These are phyloP conservation scores for Axinella damicornis DNA, from an alignment of 37 sponge, comb jelly and placozoan genomes.

Conservation along the genomic window DNA sequence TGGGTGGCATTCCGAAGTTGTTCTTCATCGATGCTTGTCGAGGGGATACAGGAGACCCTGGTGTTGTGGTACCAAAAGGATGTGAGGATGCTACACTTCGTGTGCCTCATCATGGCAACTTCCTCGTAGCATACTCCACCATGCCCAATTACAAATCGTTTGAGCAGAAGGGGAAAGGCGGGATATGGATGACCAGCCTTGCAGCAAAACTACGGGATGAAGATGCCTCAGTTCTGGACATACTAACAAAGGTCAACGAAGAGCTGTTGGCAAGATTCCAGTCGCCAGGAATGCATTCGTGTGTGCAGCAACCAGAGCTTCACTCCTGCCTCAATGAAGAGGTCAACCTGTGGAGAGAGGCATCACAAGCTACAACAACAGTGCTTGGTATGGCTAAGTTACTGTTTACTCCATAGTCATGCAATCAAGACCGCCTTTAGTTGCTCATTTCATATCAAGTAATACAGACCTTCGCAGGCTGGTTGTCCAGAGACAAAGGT, in stretches of 20 bases:
- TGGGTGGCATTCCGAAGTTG: slow-evolving; percentile 25
- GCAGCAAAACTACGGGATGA: background rate
- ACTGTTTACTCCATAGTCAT: too few relatives aligned
- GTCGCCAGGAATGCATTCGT: too few relatives aligned
- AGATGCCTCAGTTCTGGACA: slow-evolving; percentile 23
- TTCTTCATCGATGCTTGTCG: slow-evolving; percentile 66
- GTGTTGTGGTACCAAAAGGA: background rate
- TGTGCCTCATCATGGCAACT: slow-evolving; percentile 35
- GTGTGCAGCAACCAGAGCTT: slow-evolving; percentile 28
- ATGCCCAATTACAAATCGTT: slow-evolving; percentile 27
- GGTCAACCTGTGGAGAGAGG: slow-evolving; percentile 14
- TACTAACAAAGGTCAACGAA: slow-evolving; percentile 20
- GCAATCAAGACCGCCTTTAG: too few relatives aligned
- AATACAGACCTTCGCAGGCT: too few relatives aligned
- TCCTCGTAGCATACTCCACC: slow-evolving; percentile 58
- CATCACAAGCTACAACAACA: too few relatives aligned
- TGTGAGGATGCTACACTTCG: background rate
- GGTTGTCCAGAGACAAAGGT: too few relatives aligned
- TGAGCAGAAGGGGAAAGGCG: slow-evolving; percentile 19
- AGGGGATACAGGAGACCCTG: background rate
- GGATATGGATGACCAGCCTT: slow-evolving; percentile 30
- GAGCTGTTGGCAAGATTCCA: slow-evolving; percentile 1
- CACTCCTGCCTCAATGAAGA: slow-evolving; percentile 11
- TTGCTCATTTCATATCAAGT: too few relatives aligned
- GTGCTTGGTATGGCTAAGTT: too few relatives aligned